These are phyloP conservation scores for Pristionchus fissidentatus DNA, from an alignment of 2,888 invertebrate genomes.

Conservation along the genomic window DNA sequence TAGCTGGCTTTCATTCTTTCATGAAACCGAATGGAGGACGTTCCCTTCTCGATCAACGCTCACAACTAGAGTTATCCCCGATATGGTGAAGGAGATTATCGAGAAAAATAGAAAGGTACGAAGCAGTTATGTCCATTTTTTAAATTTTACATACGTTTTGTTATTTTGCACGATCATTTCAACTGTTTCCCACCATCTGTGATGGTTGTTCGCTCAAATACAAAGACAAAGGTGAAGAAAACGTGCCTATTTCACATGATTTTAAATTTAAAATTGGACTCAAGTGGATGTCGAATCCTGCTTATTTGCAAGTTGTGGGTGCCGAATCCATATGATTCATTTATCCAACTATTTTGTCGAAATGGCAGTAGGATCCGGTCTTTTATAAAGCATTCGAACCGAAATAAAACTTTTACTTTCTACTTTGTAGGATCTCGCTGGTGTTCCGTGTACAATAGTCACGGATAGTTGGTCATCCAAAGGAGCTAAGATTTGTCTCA, in stretches of 20 bases:
- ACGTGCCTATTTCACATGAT: too few relatives aligned
- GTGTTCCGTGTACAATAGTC: not conserved
- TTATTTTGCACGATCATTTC: not conserved
- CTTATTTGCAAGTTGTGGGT: too few relatives aligned
- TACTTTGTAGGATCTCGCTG: not conserved
- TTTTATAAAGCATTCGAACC: too few relatives aligned
- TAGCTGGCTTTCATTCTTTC: not conserved
- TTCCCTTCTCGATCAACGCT: not conserved
- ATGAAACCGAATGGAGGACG: not conserved
- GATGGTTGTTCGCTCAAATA: too few relatives aligned
- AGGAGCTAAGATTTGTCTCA: not conserved
- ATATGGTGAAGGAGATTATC: not conserved
- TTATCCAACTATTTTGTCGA: too few relatives aligned
- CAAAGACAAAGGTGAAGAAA: too few relatives aligned
- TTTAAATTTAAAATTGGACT: too few relatives aligned
- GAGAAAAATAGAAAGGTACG: not conserved
- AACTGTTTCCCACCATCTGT: too few relatives aligned
- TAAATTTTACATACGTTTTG: not conserved
- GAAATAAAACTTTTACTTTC: too few relatives aligned
- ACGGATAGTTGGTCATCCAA: not conserved
- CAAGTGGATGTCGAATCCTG: too few relatives aligned
- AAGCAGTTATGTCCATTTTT: not conserved
- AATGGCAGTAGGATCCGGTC: too few relatives aligned
- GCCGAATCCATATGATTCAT: too few relatives aligned
- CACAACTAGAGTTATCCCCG: not conserved